Evolutionary conservation across 1,140 invertebrate species (phyloP), one percentile per base, ranked within the genome.

Genomic region (Lutraria rhynchaena): DNA sequence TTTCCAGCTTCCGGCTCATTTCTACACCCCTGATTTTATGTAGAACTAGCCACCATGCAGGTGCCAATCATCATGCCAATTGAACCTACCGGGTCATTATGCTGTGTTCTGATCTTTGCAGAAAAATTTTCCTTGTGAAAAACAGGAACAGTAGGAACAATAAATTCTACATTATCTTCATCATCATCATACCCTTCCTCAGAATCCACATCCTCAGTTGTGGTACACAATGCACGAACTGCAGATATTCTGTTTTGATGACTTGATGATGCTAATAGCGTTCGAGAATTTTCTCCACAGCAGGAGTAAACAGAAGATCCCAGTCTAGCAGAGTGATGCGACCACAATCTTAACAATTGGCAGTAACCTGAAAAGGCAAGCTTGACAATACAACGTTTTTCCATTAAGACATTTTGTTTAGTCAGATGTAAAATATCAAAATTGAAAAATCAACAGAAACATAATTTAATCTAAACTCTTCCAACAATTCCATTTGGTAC

Each of bases 21-120:
- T n/a, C n/a, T n/a, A n/a, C n/a, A n/a, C n/a, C n/a, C n/a, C n/a
- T n/a, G n/a, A n/a, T n/a, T n/a, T 49, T n/a, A 49, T n/a, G 11
- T n/a, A 13, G n/a, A 13, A 49, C n/a, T n/a, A 49, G 11, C n/a
- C 46, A 55, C 53, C 4, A 5, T 41, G 37, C 15, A 7, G 37
- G 15, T 41, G 37, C 37, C 37, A 41, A 41, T 41, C 37, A 7
- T 41, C 37, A 41, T 41, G 37, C 37, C 5, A 15, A 41, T 41
- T 41, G 15, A 51, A 76, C 57, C 35, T 35, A 76, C 74, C 9
- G 60, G 58, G 46, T 63, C 74, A 76, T 63, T 13, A 33, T 61
- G 58, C 11, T 63, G 22, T 5, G 60, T 76, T 51, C 74, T 76
- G 53, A 76, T 63, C 35, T 49, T 63, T 15, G 57, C 71, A 1